Evolutionary conservation across 2,888 invertebrate species (phyloP).

Genomic region (Caenorhabditis japonica): DNA sequence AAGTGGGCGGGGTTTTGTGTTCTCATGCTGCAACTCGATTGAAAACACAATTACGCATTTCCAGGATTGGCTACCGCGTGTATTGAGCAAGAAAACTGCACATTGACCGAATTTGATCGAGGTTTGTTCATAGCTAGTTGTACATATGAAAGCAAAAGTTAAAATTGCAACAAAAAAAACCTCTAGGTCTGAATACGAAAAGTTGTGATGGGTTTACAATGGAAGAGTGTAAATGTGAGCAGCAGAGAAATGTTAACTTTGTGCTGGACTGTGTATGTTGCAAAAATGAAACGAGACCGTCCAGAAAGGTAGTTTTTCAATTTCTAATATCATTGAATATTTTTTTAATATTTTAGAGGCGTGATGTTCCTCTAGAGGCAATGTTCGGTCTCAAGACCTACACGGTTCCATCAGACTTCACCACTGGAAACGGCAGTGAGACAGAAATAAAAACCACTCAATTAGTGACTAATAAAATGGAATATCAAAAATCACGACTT

Average conservation of each 20-base stretch:
- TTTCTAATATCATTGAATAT: no score
- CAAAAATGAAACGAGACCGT: not conserved
- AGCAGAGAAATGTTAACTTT: conserved; percentile 25
- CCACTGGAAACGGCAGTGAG: not conserved
- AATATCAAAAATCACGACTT: not conserved
- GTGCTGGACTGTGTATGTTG: conserved; percentile 28
- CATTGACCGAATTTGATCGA: conserved; percentile 21
- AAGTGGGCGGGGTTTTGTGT: no score
- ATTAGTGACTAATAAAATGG: conserved; percentile 2
- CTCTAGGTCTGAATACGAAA: conserved; percentile 21
- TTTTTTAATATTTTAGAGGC: conserved; percentile 15
- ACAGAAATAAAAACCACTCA: not conserved
- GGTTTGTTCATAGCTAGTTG: not conserved
- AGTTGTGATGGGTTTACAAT: conserved; percentile 19
- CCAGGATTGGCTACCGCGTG: conserved; percentile 30
- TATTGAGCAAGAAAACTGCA: conserved; percentile 32
- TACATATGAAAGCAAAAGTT: not conserved
- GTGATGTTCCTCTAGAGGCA: conserved; percentile 26
- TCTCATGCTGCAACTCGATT: no score
- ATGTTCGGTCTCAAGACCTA: conserved; percentile 40
- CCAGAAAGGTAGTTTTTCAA: not conserved
- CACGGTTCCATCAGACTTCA: conserved; percentile 1
- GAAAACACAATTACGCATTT: no score
- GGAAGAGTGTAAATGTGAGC: conserved; percentile 22
- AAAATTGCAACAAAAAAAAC: not conserved